Conservation (phyloP, 2,888 invertebrate genomes). For the Nezara viridula region DNA sequence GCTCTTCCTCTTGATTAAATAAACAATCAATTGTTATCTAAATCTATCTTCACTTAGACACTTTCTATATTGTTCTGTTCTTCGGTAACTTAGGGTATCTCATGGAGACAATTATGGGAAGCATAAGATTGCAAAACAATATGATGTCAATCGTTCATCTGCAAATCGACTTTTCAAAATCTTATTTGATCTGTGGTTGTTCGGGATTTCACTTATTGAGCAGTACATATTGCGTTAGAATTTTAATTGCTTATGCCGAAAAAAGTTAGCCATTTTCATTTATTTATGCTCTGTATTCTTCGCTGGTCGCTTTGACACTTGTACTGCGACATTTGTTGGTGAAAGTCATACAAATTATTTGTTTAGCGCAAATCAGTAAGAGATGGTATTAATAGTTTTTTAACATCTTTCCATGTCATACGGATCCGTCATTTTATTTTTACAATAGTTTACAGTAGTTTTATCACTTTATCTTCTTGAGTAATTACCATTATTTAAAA, state of each 20-base stretch:
- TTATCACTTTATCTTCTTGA: no score
- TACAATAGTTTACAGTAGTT: no score
- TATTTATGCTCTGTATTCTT: no score
- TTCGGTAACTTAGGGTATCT: background rate
- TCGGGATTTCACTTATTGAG: background rate
- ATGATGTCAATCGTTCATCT: background rate
- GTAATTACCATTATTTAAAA: no score
- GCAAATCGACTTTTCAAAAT: background rate
- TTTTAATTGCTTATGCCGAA: background rate
- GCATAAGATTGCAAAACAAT: background rate
- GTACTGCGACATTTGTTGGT: no score
- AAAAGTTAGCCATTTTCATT: no score
- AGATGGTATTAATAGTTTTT: background rate
- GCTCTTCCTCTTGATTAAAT: background rate
- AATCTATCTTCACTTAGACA: background rate
- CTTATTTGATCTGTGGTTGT: background rate
- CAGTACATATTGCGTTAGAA: background rate
- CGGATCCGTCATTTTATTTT: background rate
- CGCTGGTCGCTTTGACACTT: no score
- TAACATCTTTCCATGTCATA: background rate
- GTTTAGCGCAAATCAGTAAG: background rate
- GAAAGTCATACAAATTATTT: background rate
- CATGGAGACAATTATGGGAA: background rate
- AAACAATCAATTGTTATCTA: background rate
- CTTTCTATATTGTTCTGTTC: background rate